Conservation (phyloP, 1,140 invertebrate species). For the Heliconius melpomene region DNA sequence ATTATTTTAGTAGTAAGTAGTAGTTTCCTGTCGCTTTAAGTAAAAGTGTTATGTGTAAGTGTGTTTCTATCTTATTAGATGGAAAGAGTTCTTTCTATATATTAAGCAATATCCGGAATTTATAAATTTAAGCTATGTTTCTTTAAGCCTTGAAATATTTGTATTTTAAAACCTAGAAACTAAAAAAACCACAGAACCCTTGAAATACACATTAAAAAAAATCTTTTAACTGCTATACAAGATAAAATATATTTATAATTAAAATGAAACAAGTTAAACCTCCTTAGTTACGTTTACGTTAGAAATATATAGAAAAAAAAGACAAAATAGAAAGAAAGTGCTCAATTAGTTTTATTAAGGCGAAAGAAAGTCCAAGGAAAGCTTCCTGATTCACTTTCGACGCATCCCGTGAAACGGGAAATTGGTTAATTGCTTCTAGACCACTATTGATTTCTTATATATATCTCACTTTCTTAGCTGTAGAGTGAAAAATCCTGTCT, state of each 20-base stretch:
- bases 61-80: too few relatives aligned
- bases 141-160: too few relatives aligned
- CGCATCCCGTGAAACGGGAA: conserved; percentile 36
- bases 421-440: conserved; percentile 26
- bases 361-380: conserved; percentile 30
- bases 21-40: not conserved
- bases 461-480: not conserved
- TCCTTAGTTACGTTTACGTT: not conserved
- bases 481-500: not conserved
- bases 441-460: not conserved
- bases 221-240: too few relatives aligned
- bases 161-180: too few relatives aligned
- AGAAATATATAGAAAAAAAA: not conserved
- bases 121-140: too few relatives aligned
- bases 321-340: not conserved
- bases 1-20: not conserved
- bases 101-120: too few relatives aligned
- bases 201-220: too few relatives aligned
- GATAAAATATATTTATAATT: not conserved
- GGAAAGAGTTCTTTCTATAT: too few relatives aligned
- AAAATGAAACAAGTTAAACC: not conserved
- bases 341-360: conserved; percentile 8
- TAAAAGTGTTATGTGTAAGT: not conserved
- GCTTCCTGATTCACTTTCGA: conserved; percentile 36
- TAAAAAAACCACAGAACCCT: too few relatives aligned